A percentile compares a stretch with the other conserved stretches of the same genome.
phyloP scores from a whole-genome alignment of 2,113 vertebrate genomes.

The Pseudorasbora parva region DNA sequence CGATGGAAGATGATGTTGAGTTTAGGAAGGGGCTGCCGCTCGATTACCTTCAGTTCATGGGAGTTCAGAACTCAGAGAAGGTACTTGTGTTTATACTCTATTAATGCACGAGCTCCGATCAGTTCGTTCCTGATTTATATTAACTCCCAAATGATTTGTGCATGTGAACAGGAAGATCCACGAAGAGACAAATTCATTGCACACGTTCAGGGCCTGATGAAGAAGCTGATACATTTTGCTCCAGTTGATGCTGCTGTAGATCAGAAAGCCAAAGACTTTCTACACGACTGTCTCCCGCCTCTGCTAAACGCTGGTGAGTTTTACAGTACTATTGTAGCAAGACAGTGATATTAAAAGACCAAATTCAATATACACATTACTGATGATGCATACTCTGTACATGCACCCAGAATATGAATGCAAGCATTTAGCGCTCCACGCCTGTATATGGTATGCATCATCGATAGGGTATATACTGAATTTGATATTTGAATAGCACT shows the following conservation, averaged over 20 bases:
- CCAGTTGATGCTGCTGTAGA: constrained; percentile 93
- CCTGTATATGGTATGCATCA: too few relatives aligned
- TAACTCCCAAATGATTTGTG: neutral
- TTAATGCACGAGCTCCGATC: neutral
- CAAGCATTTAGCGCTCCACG: too few relatives aligned
- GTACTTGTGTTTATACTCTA: constrained; percentile 46
- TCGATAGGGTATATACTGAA: too few relatives aligned
- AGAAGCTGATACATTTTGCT: constrained; percentile 81
- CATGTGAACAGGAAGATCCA: constrained; percentile 70
- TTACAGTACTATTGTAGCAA: too few relatives aligned
- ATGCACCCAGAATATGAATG: too few relatives aligned
- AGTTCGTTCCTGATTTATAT: neutral
- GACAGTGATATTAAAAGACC: too few relatives aligned
- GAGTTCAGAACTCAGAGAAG: constrained; percentile 86
- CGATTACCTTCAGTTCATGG: constrained; percentile 91
- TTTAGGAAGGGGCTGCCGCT: constrained; percentile 89
- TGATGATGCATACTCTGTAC: too few relatives aligned
- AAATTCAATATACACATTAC: too few relatives aligned
- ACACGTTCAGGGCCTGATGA: constrained; percentile 80
- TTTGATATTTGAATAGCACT: too few relatives aligned
- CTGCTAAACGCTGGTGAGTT: constrained; percentile 77
- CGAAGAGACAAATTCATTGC: constrained; percentile 81
- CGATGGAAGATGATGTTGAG: constrained; percentile 91
- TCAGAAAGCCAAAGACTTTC: constrained; percentile 88
- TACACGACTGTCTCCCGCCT: constrained; percentile 93